Evolutionary conservation across 2,113 vertebrate species (phyloP), one percentile per base, ranked within the genome.

Genomic region (Lates calcarifer): DNA sequence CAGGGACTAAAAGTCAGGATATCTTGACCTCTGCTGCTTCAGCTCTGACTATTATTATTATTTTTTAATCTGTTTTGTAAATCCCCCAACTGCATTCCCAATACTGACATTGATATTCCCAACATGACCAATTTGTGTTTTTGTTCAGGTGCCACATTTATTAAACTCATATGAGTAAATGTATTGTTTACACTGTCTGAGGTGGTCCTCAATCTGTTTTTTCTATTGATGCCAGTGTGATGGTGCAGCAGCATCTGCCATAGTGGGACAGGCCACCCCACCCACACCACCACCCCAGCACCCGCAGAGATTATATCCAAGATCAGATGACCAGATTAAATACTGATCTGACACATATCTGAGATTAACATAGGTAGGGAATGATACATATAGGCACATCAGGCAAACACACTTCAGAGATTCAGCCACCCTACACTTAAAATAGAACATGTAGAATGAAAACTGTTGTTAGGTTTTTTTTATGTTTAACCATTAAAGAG

Each of bases 191-290:
- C n/a, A 41, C 14, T 17, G 13, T 62, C 29, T 37, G 55, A 75
- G 17, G 10, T 35, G 60, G 62, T 74, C 33, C 78, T 63, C 47
- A 68, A 79, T 83, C 67, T 62, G 64, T 2, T 58, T 6, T 5
- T 77, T 65, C 41, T 71, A 28, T 43, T 12, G 2, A 81, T 28
- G 26, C 73, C 2, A 0, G 20, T 2, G 26, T 12, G 18, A 18
- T 26, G 11, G 20, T 26, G 15, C 9, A 28, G 45, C n/a, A 83
- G 74, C 88, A 87, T 91, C 88, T 92, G 86, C 64, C 70, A 18
- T 41, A 24, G 41, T n/a, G 45, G 22, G 17, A 49, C 37, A 33
- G 26, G 5, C 6, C 41, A 2, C 28, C 58, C 45, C 49, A 8
- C 56, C 28, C 66, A 6, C 39, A 37, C 29, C 33, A 14, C 22